Percentiles rank a stretch among this genome's conserved stretches.
Conservation (phyloP, 1,140 invertebrate genomes). For the Lepidurus couesii region DNA sequence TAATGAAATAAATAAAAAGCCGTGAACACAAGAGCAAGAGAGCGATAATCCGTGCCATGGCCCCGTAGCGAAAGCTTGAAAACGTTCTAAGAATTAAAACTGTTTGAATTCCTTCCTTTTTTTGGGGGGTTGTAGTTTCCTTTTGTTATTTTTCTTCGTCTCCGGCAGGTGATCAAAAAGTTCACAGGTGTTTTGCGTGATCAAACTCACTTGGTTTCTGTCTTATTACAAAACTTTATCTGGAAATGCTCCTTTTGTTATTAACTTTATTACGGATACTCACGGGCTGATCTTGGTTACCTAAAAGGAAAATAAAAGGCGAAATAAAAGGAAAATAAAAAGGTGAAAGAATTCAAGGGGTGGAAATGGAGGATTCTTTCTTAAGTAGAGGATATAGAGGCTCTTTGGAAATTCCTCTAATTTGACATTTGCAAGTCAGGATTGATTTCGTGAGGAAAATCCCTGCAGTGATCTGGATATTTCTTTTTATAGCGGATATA, state of each 20-base stretch:
- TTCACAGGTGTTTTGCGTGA: neutral
- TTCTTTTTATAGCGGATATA: conserved; percentile 2
- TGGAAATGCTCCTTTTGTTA: too few species aligned
- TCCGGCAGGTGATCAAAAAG: neutral
- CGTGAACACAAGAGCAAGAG: neutral
- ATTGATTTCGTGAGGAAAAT: conserved; percentile 12
- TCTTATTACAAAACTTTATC: neutral
- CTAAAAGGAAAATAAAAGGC: too few species aligned
- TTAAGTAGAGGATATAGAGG: too few species aligned
- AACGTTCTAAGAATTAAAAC: neutral
- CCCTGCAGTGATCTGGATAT: conserved; percentile 12
- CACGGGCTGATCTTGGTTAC: too few species aligned
- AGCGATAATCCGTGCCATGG: neutral
- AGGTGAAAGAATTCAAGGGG: too few species aligned
- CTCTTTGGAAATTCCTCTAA: neutral
- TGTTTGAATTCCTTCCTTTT: neutral
- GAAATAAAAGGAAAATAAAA: too few species aligned
- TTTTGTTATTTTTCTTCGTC: neutral
- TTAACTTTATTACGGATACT: too few species aligned
- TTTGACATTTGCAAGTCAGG: conserved; percentile 15
- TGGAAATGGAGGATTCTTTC: too few species aligned
- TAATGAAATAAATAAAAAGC: neutral
- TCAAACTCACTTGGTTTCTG: neutral
- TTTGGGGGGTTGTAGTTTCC: neutral
- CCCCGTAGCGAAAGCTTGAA: neutral